Evolutionary conservation across 1,140 invertebrate genomes (phyloP).

Genomic region (Cotesia vestalis): DNA sequence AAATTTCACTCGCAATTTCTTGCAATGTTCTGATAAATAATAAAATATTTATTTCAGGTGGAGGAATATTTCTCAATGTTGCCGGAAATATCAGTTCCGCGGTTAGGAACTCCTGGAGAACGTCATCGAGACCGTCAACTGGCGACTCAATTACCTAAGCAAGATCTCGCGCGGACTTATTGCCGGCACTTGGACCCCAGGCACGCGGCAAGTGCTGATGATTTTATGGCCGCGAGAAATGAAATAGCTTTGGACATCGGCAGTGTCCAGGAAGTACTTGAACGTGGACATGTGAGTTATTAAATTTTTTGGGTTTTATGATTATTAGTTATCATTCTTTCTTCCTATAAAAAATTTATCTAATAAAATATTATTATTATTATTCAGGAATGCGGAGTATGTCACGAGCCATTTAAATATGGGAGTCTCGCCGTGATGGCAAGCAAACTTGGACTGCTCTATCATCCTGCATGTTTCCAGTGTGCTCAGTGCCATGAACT

Average conservation of each 20-base stretch:
- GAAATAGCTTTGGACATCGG: conserved; percentile 96
- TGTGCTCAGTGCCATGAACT: conserved; percentile 86
- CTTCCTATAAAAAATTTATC: no score
- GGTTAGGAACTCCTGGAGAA: conserved; percentile 79
- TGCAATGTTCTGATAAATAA: neutral
- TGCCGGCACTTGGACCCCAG: conserved; percentile 85
- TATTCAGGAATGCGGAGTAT: conserved; percentile 71
- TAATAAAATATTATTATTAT: conserved; percentile 17
- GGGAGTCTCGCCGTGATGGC: conserved; percentile 77
- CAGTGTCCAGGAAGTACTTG: conserved; percentile 70
- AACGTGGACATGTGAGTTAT: conserved; percentile 63
- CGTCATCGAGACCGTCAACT: conserved; percentile 83
- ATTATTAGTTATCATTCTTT: neutral
- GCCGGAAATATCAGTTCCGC: conserved; percentile 80
- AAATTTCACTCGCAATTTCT: no score
- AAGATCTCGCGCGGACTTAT: conserved; percentile 90
- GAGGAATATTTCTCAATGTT: conserved; percentile 76
- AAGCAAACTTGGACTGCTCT: conserved; percentile 76
- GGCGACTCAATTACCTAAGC: conserved; percentile 90
- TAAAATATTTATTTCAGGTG: conserved; percentile 57
- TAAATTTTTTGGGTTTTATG: neutral
- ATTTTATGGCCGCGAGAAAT: conserved; percentile 91
- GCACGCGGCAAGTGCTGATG: conserved; percentile 78
- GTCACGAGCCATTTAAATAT: conserved; percentile 70
- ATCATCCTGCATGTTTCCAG: conserved; percentile 89